Evolutionary conservation across 2,113 vertebrate genomes (phyloP).

Genomic region (Dinomys branickii): DNA sequence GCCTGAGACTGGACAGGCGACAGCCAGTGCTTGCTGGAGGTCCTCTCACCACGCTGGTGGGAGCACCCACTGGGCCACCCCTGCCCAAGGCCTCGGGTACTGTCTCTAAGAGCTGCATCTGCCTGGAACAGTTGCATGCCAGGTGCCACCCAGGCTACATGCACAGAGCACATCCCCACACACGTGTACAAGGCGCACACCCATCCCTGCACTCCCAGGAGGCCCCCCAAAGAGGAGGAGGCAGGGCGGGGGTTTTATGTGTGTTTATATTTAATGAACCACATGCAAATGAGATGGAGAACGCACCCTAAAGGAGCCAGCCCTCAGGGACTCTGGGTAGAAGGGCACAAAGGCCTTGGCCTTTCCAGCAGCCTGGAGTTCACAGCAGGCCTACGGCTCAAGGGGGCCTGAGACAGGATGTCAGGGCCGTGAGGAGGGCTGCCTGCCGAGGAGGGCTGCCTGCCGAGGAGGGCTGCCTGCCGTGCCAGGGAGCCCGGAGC

Average conservation of each 20-base stretch:
- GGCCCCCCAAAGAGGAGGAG: slow-evolving; percentile 50
- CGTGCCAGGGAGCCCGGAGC: no score
- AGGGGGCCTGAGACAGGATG: background rate
- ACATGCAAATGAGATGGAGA: slow-evolving; percentile 74
- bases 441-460: no score
- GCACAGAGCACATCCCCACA: background rate
- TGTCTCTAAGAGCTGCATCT: background rate
- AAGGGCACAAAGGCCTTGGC: slow-evolving; percentile 68
- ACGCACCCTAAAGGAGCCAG: slow-evolving; percentile 63
- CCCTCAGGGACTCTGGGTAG: slow-evolving; percentile 56
- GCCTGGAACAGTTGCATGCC: background rate
- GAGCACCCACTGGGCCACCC: background rate
- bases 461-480: no score
- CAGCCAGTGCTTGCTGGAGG: background rate
- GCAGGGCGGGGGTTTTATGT: slow-evolving; percentile 66
- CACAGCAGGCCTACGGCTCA: background rate
- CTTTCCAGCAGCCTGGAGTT: slow-evolving; percentile 21
- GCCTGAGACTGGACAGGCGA: background rate
- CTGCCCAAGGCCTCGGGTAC: background rate
- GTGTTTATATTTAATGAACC: slow-evolving; percentile 82
- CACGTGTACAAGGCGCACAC: background rate
- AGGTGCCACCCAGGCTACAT: background rate
- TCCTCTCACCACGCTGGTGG: background rate
- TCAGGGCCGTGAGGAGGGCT: background rate
- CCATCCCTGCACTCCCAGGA: slow-evolving; percentile 54